These are phyloP conservation scores for Bujurquina vittata DNA, from an alignment of 2,113 vertebrate species.

Conservation along the genomic window DNA sequence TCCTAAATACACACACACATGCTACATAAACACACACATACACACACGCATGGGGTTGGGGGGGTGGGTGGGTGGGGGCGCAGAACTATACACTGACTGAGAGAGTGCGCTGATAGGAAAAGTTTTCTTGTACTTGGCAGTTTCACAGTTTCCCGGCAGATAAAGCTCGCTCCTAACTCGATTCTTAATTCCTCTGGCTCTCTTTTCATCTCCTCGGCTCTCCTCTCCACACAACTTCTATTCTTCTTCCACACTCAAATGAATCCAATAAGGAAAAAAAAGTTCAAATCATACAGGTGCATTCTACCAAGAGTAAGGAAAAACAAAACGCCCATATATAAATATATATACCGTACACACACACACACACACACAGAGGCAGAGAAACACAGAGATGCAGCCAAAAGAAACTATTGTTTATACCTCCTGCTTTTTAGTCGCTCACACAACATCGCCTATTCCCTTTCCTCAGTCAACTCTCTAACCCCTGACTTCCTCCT, in stretches of 20 bases:
- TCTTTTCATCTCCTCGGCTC: slow-evolving; percentile 65
- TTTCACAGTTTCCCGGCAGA: slow-evolving; percentile 69
- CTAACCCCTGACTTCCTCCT: slow-evolving; percentile 59
- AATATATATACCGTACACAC: not conserved
- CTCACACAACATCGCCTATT: slow-evolving; percentile 26
- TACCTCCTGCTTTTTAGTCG: slow-evolving; percentile 39
- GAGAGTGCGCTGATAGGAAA: slow-evolving; percentile 72
- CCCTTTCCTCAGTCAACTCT: slow-evolving; percentile 56
- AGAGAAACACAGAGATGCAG: slow-evolving; percentile 25
- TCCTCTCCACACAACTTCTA: slow-evolving; percentile 41
- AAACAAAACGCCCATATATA: slow-evolving; percentile 48
- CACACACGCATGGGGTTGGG: not conserved
- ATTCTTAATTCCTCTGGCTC: slow-evolving; percentile 70
- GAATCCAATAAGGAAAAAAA: slow-evolving; percentile 57
- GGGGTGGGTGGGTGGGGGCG: not conserved
- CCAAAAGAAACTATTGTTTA: slow-evolving; percentile 50
- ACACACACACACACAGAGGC: not conserved
- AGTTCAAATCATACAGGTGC: slow-evolving; percentile 64
- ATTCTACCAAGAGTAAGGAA: slow-evolving; percentile 49
- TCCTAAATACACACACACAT: slow-evolving; percentile 54
- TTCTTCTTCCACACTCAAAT: slow-evolving; percentile 56
- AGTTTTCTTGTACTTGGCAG: slow-evolving; percentile 74
- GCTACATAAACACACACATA: slow-evolving; percentile 37
- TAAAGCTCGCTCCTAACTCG: slow-evolving; percentile 67
- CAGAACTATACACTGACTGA: slow-evolving; percentile 42